These are phyloP conservation scores for Spodoptera frugiperda DNA, from an alignment of 1,140 invertebrate genomes.

Conservation along the genomic window DNA sequence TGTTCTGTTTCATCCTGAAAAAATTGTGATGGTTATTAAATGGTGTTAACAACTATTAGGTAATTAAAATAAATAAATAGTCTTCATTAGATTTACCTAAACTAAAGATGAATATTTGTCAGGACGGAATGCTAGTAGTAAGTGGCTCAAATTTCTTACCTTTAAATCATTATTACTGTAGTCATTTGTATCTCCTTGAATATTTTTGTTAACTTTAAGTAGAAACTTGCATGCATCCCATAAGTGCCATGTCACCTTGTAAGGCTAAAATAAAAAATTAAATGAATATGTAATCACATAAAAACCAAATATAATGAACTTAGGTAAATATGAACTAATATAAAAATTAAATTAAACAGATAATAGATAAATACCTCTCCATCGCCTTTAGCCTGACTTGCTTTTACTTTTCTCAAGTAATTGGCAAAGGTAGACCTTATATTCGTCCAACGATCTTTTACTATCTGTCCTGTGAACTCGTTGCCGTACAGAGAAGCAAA, in stretches of 20 bases:
- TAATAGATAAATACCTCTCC: slow-evolving; percentile 59
- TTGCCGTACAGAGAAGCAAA: slow-evolving; percentile 78
- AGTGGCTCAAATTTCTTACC: slow-evolving; percentile 13
- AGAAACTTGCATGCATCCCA: slow-evolving; percentile 79
- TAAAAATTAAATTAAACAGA: too few species aligned
- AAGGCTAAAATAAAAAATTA: slow-evolving; percentile 60
- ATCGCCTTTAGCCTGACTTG: slow-evolving; percentile 63
- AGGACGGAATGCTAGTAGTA: neutral
- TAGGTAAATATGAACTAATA: too few species aligned
- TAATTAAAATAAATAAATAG: too few species aligned
- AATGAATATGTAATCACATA: neutral
- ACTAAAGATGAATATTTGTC: slow-evolving; percentile 4
- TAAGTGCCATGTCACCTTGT: slow-evolving; percentile 78
- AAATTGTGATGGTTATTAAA: neutral
- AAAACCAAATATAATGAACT: neutral
- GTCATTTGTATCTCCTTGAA: slow-evolving; percentile 25
- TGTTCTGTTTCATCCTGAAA: slow-evolving; percentile 54
- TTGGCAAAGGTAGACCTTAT: slow-evolving; percentile 78
- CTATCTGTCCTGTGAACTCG: slow-evolving; percentile 77
- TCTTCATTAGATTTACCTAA: too few species aligned
- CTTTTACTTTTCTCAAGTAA: slow-evolving; percentile 77
- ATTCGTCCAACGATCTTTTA: slow-evolving; percentile 82
- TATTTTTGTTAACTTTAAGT: slow-evolving; percentile 65
- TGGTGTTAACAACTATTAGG: too few species aligned
- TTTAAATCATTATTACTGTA: slow-evolving; percentile 15